Evolutionary conservation across 2,797 vertebrate genomes (phyloP).

Genomic region (Halcyon smyrnensis): DNA sequence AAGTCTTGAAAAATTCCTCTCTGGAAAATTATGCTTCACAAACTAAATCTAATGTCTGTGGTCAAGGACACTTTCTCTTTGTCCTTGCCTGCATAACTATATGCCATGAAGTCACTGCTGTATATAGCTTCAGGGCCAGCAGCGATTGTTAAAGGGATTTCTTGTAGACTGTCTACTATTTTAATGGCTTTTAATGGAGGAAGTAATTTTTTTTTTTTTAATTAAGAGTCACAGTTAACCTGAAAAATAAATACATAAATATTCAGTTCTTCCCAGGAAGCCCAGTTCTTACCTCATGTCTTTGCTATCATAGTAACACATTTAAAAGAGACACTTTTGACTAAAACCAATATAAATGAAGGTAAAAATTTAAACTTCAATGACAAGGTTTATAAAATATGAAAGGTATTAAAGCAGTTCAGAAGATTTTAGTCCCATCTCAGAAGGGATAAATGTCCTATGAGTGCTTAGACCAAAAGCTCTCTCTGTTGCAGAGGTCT

Average conservation of each 20-base stretch:
- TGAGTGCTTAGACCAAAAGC: background rate
- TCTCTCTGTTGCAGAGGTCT: background rate
- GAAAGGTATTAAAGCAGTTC: background rate
- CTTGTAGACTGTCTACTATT: background rate
- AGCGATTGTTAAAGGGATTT: background rate
- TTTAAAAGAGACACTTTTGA: background rate
- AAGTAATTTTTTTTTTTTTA: background rate
- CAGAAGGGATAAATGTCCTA: background rate
- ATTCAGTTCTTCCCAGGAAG: background rate
- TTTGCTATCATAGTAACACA: background rate
- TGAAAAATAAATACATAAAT: slow-evolving; percentile 7
- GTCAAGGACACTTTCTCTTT: background rate
- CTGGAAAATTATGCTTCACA: background rate
- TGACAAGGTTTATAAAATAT: background rate
- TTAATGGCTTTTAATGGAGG: background rate
- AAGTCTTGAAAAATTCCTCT: background rate
- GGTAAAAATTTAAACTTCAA: background rate
- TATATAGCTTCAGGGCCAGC: background rate
- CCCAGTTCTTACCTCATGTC: background rate
- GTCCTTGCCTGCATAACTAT: background rate
- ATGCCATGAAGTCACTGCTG: background rate
- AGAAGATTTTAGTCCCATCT: background rate
- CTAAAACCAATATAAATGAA: background rate
- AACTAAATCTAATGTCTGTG: background rate
- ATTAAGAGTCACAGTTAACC: background rate